Evolutionary conservation across 1,140 invertebrate species (phyloP), one percentile per base, ranked within the genome.

Genomic region (Brachionus asplanchnoidis): DNA sequence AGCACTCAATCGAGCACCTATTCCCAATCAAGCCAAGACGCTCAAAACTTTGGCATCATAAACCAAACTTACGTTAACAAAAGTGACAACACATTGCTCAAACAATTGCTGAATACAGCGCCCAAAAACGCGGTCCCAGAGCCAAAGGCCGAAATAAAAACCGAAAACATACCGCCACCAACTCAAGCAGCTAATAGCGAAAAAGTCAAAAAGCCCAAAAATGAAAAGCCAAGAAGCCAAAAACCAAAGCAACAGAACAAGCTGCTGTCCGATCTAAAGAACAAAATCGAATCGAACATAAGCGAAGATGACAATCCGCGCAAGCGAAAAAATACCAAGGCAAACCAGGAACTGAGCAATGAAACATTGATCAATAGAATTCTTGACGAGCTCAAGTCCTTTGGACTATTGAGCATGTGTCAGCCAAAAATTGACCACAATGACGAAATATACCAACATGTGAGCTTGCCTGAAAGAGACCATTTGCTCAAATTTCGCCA

Each of bases 81-180:
- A 56, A 42, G 77, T 5, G 77, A 80, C 17, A 80, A 80, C 28
- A 80, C 77, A 9, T 12, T 80, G 20, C 77, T 80, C 14, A 80
- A 80, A 65, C 50, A 56, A 53, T 20, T 80, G 11, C 40, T 80
- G 14, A 80, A 80, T 65, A 80, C 77, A 9, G 77, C 77, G 3
- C 77, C 77, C 11, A 80, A 80, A 65, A 80, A 80, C 28, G 77
- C 77, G 0, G 44, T 80, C 0, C 77, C 77, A 0, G 77, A 60
- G 23, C 5, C n/a, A 7, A 73, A 73, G 20, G 40, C 32, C 12
- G 68, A 73, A 12, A 73, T 73, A 17, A 73, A 73, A 40, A 42
- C 40, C 32, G 68, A 73, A 73, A 36, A 40, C 14, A 20, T 42
- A 17, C 68, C 68, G 6, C 68, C 42, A 46, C 3, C 42, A 50